Evolutionary conservation across 2,113 vertebrate species (phyloP).

Genomic region (Apteryx owenii): DNA sequence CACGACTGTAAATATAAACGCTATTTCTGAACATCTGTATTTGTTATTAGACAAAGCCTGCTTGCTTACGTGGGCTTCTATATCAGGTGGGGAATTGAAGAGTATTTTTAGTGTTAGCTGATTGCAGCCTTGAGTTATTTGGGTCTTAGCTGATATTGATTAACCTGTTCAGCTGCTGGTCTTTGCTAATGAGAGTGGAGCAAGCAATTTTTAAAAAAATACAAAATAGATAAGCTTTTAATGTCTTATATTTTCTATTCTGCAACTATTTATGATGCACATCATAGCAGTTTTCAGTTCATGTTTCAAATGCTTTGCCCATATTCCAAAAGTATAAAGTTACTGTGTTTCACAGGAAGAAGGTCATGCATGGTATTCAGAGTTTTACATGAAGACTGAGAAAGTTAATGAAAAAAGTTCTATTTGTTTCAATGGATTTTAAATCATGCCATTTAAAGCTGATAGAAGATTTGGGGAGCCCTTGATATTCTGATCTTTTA

Average conservation of each 20-base stretch:
- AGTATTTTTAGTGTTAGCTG: neutral
- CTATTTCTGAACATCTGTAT: slow-evolving; percentile 28
- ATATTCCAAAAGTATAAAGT: neutral
- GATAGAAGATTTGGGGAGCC: neutral
- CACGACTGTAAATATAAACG: neutral
- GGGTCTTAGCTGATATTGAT: neutral
- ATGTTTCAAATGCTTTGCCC: neutral
- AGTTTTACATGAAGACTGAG: neutral
- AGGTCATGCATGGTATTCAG: neutral
- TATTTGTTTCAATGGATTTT: neutral
- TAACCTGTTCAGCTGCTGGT: neutral
- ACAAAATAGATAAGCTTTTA: neutral
- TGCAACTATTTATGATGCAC: neutral
- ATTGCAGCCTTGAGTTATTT: neutral
- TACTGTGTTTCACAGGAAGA: neutral
- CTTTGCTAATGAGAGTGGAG: neutral
- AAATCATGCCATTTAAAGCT: neutral
- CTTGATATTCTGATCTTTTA: neutral
- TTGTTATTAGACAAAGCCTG: slow-evolving; percentile 2
- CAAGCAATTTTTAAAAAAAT: neutral
- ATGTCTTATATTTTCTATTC: neutral
- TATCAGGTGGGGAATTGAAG: neutral
- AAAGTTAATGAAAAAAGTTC: neutral
- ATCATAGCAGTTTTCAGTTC: neutral
- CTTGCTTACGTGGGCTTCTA: neutral